Evolutionary conservation across 2,113 vertebrate genomes (phyloP).

Genomic region (Toxotes jaculatrix): DNA sequence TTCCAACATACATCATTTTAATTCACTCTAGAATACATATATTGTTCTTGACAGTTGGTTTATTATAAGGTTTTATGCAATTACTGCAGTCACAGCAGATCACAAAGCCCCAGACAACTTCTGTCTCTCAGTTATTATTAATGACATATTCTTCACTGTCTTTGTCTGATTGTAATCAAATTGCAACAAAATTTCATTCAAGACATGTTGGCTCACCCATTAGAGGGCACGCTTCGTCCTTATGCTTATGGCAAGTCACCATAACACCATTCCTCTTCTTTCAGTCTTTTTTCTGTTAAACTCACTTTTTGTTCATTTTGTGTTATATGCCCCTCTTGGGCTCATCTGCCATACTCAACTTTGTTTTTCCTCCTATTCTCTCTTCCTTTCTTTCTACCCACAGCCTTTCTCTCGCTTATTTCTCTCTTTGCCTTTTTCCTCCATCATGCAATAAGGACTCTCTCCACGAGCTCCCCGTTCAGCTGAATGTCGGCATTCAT

Average conservation of each 20-base stretch:
- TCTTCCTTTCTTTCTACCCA: background rate
- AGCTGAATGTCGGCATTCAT: conserved; percentile 63
- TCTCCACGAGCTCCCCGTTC: conserved; percentile 44
- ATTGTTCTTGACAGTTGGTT: conserved; percentile 29
- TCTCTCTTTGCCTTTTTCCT: background rate
- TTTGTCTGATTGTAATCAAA: conserved; percentile 28
- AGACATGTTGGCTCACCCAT: conserved; percentile 28
- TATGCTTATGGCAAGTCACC: conserved; percentile 6
- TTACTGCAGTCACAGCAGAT: conserved; percentile 32
- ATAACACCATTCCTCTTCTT: conserved; percentile 1
- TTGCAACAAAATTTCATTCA: conserved; percentile 30
- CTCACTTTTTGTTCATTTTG: conserved; percentile 12
- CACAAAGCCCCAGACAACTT: conserved; percentile 6
- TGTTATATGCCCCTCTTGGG: background rate
- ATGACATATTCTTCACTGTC: conserved; percentile 3
- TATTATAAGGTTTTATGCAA: conserved; percentile 28
- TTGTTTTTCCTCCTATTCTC: background rate
- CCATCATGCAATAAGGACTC: conserved; percentile 27
- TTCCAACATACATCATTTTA: conserved; percentile 26
- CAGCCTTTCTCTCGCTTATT: background rate
- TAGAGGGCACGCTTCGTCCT: conserved; percentile 68
- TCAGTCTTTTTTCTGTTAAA: background rate
- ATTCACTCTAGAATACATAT: background rate
- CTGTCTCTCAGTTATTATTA: conserved; percentile 27
- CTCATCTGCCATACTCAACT: background rate